Base-by-base conservation (phyloP, 2,797 vertebrate species). In the Cryptoblepharus egeriae region DNA sequence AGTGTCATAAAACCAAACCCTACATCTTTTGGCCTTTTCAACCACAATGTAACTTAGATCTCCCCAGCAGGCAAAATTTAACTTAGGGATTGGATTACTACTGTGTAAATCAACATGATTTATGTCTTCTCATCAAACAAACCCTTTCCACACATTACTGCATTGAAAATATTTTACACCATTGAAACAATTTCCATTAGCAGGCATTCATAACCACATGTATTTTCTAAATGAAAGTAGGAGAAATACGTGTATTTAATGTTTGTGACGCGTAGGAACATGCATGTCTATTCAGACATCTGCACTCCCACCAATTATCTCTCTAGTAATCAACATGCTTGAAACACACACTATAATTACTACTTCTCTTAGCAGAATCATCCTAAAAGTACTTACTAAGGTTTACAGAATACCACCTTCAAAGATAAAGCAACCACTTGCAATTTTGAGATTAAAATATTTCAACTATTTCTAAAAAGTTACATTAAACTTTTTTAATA, bases 141-240 rank as follows among this genome's bases (percentile, higher is more conserved):
- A 94, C 82, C 88, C 85, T 93, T 95, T 94, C 93, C 92, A 94
- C 90, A 92, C 92, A 90, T 92, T 92, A 90, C 82, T 92, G 85
- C 81, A 89, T 42, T 28, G 85, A 88, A 89, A 93, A 86, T 86
- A 90, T 87, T 89, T 88, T 86, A 77, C 73, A 85, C 30, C 83
- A 82, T 84, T 87, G 80, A 88, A 88, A 79, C 74, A 80, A 42
- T 58, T 89, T 89, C 77, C 83, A 90, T 86, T 80, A 86, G 89
- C 71, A 72, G 84, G 67, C 77, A 86, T 76, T 79, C 89, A 90
- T 77, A 91, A 87, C 77, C 63, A 83, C 8, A 42, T 71, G 82
- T 42, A 84, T 12, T 55, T 91, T 78, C 80, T 85, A 90, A 83
- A 92, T 82, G 64, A 92, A 91, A 93, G 35, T 82, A 88, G 92